Base-by-base conservation (phyloP, 1,140 invertebrate species). In the Lepidurus couesii region DNA sequence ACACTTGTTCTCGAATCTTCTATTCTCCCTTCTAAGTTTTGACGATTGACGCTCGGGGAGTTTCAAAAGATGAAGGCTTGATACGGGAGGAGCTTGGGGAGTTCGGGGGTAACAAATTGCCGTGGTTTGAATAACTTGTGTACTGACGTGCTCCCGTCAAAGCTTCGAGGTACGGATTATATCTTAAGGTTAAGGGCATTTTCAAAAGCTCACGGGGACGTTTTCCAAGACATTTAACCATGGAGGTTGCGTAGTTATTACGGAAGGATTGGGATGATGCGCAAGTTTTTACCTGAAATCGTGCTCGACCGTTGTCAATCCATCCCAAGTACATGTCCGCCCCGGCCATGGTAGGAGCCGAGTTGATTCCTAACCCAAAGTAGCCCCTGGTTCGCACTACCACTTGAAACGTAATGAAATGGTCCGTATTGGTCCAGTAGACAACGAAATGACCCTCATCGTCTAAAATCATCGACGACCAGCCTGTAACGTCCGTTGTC, bases 311-410 rank as follows among this genome's bases (percentile, higher is more conserved):
- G 53, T 65, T 65, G 53, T 65, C 53, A 65, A 65, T 65, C 53
- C 53, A 65, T 65, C 53, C 53, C 53, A 65, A 65, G 53, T 65
- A 65, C 53, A 65, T 65, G n/a, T 65, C 53, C 53, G 53, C 53
- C 53, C 53, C 53, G 21, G 53, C 53, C 53, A 65, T 65, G 21
- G 53, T 65, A 4, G 53, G 53, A 7, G 53, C 53, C 21, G 53
- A 9, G 53, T 65, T 65, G 16, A 65, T n/a, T 65, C 53, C 53
- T 21, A 65, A 21, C 53, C 53, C 53, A 3, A 65, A 65, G 53
- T 65, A 65, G 53, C 53, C 53, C 53, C 21, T 65, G 53, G 53
- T 65, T 65, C 53, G 8, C 53, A 65, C 53, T 65, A 65, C 13
- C 53, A 65, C 53, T 65, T 65, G 53, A 21, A 65, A 21, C 53